These are phyloP conservation scores for Xylocampa areola DNA, from an alignment of 2,888 invertebrate genomes.

Conservation along the genomic window DNA sequence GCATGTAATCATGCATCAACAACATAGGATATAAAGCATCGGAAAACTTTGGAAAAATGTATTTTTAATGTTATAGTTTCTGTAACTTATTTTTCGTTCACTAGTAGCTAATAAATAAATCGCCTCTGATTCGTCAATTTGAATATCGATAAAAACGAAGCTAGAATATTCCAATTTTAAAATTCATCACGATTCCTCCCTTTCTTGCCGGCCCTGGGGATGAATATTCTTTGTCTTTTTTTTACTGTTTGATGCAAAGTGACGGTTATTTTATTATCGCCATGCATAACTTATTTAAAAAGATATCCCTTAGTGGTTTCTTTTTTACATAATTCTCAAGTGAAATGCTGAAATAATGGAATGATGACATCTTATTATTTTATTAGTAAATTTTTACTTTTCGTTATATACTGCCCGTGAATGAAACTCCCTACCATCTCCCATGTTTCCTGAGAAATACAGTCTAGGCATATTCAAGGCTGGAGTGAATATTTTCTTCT, in stretches of 20 bases:
- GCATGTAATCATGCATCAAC: no score
- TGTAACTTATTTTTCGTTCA: slow-evolving; percentile 19
- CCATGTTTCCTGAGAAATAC: no score
- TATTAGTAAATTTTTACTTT: no score
- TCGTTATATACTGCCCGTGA: no score
- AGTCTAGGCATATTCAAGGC: no score
- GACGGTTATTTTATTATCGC: slow-evolving; percentile 59
- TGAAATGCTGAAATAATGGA: no score
- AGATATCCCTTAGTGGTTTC: slow-evolving; percentile 23
- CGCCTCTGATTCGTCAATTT: slow-evolving; percentile 74
- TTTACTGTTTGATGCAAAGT: slow-evolving; percentile 45
- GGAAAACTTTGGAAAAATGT: no score
- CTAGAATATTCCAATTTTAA: slow-evolving; percentile 75
- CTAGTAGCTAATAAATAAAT: slow-evolving; percentile 59
- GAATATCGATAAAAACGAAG: slow-evolving; percentile 73
- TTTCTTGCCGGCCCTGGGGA: slow-evolving; percentile 46
- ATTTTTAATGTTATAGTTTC: no score
- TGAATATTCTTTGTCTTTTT: slow-evolving; percentile 34
- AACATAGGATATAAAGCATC: no score
- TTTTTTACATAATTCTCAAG: neutral
- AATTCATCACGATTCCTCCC: slow-evolving; percentile 72
- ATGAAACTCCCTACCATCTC: no score
- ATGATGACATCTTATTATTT: no score
- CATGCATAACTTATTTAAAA: slow-evolving; percentile 43
- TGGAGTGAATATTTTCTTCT: no score